Evolutionary conservation across 2,797 vertebrate species (phyloP).

Genomic region (Emydoidea blandingii): DNA sequence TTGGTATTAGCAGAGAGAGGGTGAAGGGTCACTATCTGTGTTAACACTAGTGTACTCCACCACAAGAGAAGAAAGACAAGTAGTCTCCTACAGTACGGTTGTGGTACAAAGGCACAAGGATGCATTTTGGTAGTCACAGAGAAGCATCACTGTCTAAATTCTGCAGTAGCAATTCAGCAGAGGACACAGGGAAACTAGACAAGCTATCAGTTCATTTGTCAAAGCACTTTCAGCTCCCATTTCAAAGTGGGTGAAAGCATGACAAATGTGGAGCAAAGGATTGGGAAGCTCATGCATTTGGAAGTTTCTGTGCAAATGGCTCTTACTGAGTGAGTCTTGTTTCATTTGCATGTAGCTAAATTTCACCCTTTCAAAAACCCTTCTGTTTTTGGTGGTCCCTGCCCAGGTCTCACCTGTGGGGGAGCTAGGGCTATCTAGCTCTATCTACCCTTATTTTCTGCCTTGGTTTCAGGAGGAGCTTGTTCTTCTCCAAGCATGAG

Average conservation of each 20-base stretch:
- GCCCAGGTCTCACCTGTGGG: neutral
- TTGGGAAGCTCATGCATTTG: neutral
- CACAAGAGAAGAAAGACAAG: neutral
- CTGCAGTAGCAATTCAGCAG: neutral
- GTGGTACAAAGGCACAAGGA: neutral
- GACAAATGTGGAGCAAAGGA: neutral
- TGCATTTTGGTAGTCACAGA: neutral
- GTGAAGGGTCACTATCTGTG: rapidly evolving
- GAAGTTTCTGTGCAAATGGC: neutral
- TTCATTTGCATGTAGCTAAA: neutral
- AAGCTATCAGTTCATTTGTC: neutral
- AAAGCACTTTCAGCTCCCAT: neutral
- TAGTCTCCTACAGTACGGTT: neutral
- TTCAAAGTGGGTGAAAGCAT: neutral
- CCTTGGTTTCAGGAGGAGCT: neutral
- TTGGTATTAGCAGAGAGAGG: neutral
- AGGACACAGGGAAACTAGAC: neutral
- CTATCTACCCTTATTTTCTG: rapidly evolving
- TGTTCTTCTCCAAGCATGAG: neutral
- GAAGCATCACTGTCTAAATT: rapidly evolving
- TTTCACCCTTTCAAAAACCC: neutral
- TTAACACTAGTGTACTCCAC: rapidly evolving
- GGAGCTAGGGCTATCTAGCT: rapidly evolving
- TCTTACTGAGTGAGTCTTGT: rapidly evolving
- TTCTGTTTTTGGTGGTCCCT: neutral